phyloP scores from a whole-genome alignment of 2,797 vertebrate species.

The Acanthurus lineatus region DNA sequence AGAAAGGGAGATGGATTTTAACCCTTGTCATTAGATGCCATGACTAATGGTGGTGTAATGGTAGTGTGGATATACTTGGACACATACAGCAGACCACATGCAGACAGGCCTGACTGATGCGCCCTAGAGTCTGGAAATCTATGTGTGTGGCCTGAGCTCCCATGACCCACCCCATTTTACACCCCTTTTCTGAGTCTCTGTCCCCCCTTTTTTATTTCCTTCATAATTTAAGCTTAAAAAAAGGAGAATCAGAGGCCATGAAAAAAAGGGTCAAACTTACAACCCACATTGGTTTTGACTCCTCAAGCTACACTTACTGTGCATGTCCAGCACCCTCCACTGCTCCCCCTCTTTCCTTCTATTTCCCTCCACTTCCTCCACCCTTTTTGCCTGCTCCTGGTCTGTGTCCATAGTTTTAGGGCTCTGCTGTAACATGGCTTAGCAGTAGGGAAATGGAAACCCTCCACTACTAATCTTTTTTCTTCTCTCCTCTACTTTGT shows the following conservation, averaged over 20 bases:
- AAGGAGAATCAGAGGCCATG: slow-evolving; percentile 24
- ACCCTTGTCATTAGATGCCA: slow-evolving; percentile 69
- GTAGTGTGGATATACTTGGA: slow-evolving; percentile 76
- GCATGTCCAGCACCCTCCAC: slow-evolving; percentile 24
- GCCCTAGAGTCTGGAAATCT: slow-evolving; percentile 73
- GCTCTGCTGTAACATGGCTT: slow-evolving; percentile 43
- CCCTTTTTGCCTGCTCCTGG: slow-evolving; percentile 42
- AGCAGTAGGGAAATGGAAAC: slow-evolving; percentile 55
- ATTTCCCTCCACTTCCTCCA: slow-evolving; percentile 7
- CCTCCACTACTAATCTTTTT: slow-evolving; percentile 36
- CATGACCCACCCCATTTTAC: background rate
- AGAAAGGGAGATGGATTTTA: slow-evolving; percentile 31
- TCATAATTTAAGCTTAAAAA: slow-evolving; percentile 51
- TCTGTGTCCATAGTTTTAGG: slow-evolving; percentile 23
- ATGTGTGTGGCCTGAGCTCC: slow-evolving; percentile 79
- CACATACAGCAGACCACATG: slow-evolving; percentile 72
- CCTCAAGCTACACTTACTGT: slow-evolving; percentile 27
- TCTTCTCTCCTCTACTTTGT: slow-evolving; percentile 19
- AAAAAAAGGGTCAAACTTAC: slow-evolving; percentile 53
- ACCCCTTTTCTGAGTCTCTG: slow-evolving; percentile 29
- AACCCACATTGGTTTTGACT: slow-evolving; percentile 42
- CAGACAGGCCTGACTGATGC: slow-evolving; percentile 74
- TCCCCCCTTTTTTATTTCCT: slow-evolving; percentile 39
- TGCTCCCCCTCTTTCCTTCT: slow-evolving; percentile 11
- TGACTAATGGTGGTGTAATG: slow-evolving; percentile 76